Percentiles rank a stretch among this genome's conserved stretches.
These are phyloP conservation scores for Chitala chitala DNA, from an alignment of 2,113 vertebrate species.

Conservation along the genomic window DNA sequence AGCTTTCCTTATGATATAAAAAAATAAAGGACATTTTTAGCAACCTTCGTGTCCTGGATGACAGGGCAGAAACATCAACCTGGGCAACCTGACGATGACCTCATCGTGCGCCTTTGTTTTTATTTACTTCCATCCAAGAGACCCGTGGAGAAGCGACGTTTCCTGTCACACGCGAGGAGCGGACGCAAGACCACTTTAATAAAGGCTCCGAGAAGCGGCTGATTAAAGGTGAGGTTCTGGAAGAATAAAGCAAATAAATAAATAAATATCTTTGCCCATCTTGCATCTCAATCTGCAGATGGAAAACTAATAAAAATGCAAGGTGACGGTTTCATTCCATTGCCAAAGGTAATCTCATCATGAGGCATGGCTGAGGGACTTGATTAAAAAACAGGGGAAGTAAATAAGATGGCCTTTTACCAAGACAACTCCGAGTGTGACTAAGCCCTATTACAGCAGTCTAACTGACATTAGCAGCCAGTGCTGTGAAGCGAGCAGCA, in stretches of 20 bases:
- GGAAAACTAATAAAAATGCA: conserved; percentile 18
- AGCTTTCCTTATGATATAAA: no score
- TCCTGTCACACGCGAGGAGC: no score
- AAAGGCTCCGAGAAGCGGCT: neutral
- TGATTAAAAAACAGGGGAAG: conserved; percentile 10
- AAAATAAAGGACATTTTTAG: no score
- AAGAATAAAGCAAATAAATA: neutral
- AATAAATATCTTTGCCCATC: neutral
- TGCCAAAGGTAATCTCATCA: conserved; percentile 17
- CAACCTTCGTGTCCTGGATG: no score
- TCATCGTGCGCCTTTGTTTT: no score
- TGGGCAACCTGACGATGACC: no score
- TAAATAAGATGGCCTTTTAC: neutral
- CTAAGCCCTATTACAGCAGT: neutral
- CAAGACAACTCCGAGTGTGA: neutral
- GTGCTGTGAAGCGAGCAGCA: neutral
- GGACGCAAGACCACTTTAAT: neutral
- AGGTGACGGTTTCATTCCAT: neutral
- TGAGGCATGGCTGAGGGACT: neutral
- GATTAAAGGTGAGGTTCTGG: neutral
- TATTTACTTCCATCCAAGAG: no score
- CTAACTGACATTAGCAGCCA: neutral
- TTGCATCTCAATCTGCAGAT: neutral
- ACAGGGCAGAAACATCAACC: no score
- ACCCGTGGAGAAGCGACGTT: neutral